Conservation (phyloP, 2,113 vertebrate species). For the Piliocolobus tephrosceles region DNA sequence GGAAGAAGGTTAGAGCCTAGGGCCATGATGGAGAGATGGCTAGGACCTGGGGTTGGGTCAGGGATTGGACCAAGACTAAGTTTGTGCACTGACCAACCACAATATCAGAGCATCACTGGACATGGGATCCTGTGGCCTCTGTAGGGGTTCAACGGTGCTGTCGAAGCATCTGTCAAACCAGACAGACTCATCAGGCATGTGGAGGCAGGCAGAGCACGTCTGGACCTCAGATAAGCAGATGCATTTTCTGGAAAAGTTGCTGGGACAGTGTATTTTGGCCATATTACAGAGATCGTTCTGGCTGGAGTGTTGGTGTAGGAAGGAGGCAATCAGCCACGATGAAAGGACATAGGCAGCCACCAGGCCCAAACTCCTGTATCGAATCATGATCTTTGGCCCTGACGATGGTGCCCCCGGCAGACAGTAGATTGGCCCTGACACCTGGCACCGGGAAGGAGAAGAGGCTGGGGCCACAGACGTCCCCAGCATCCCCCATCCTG, state of each 20-base stretch:
- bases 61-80: not conserved
- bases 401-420: rapidly evolving
- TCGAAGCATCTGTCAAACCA: not conserved
- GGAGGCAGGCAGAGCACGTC: not conserved
- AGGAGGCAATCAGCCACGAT: not conserved
- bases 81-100: constrained; percentile 12
- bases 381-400: not conserved
- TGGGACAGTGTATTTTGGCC: not conserved
- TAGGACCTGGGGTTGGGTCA: rapidly evolving
- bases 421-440: not conserved
- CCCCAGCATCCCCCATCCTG: not conserved
- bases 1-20: not conserved
- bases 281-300: not conserved
- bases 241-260: not conserved
- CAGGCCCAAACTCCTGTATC: not conserved
- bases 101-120: not conserved
- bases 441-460: not conserved
- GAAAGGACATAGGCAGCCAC: not conserved
- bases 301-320: not conserved
- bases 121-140: not conserved
- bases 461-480: not conserved
- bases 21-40: not conserved
- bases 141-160: not conserved
- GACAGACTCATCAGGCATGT: not conserved
- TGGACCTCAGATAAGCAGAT: not conserved